Evolutionary conservation across 2,113 vertebrate genomes (phyloP).

Genomic region (Hippolais icterina): DNA sequence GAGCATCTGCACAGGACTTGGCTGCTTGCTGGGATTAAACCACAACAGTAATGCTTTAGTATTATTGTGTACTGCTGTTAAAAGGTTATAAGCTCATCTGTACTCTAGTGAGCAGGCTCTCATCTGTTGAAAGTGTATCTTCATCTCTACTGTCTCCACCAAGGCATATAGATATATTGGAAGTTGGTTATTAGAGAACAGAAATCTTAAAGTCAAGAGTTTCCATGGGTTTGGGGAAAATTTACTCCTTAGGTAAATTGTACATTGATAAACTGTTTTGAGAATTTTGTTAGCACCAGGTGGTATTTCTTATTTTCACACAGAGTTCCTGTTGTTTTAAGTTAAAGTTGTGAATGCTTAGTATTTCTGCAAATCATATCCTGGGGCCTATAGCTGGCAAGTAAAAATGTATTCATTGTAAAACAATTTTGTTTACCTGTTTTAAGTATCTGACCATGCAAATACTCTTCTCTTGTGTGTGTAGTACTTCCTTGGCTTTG

Average conservation of each 20-base stretch:
- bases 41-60: background rate
- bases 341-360: background rate
- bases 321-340: background rate
- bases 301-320: background rate
- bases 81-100: background rate
- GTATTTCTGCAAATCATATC: background rate
- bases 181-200: background rate
- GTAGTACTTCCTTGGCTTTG: background rate
- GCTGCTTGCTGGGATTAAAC: background rate
- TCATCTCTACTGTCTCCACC: background rate
- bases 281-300: background rate
- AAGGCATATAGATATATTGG: background rate
- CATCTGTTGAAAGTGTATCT: background rate
- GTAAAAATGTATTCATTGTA: background rate
- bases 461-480: background rate
- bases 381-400: background rate
- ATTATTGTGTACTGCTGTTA: background rate
- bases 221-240: background rate
- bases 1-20: background rate
- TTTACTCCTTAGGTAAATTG: background rate
- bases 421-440: background rate
- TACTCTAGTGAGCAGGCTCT: background rate
- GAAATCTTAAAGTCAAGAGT: background rate
- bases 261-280: background rate
- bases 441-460: background rate